Conservation (phyloP, 2,113 vertebrate species). For the Panurus biarmicus region DNA sequence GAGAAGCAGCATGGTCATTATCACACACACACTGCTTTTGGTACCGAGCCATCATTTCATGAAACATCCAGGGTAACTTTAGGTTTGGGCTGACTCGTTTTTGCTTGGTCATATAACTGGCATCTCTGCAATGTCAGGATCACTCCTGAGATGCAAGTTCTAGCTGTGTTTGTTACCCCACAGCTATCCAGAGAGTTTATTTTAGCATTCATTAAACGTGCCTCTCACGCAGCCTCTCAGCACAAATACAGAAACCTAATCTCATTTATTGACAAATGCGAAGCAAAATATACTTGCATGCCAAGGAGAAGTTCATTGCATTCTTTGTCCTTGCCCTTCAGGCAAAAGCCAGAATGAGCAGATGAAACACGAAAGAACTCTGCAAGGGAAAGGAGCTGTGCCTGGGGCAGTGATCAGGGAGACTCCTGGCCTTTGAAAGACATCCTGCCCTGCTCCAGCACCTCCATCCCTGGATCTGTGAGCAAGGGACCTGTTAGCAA, state of each 20-base stretch:
- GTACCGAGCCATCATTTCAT: neutral
- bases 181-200: neutral
- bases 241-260: slow-evolving; percentile 44
- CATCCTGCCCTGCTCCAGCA: neutral
- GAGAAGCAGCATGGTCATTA: neutral
- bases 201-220: slow-evolving; percentile 18
- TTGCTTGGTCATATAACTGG: neutral
- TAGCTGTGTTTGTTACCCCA: slow-evolving; percentile 15
- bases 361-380: neutral
- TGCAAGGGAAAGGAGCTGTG: neutral
- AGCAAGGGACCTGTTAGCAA: neutral
- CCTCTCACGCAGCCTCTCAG: slow-evolving; percentile 16
- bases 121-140: neutral
- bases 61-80: neutral
- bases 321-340: slow-evolving; percentile 46
- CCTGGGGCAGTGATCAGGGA: neutral
- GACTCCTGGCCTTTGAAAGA: neutral
- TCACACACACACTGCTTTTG: neutral
- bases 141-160: neutral
- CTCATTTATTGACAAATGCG: slow-evolving; percentile 49
- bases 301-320: slow-evolving; percentile 44
- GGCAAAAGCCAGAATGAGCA: slow-evolving; percentile 23
- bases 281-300: slow-evolving; percentile 43
- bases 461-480: neutral
- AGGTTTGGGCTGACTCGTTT: neutral